Conservation (phyloP, 2,888 invertebrate species). For the Drosophila meridiana region DNA sequence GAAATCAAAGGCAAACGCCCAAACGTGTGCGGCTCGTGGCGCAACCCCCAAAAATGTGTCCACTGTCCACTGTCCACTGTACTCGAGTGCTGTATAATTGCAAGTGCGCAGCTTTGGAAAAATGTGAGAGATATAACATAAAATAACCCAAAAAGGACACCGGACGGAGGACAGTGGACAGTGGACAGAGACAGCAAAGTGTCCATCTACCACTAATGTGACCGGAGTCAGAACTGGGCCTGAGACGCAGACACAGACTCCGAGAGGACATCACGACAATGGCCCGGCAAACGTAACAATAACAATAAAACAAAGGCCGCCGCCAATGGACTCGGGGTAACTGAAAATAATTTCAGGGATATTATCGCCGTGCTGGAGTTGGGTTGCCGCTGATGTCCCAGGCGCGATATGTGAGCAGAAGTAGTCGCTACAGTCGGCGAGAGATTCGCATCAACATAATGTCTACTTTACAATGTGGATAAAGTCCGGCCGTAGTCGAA, state of each 20-base stretch:
- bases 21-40: constrained; percentile 24
- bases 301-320: constrained; percentile 76
- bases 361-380: constrained; percentile 64
- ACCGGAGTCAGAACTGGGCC: constrained; percentile 42
- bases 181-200: constrained; percentile 36
- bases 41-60: constrained; percentile 33
- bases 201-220: constrained; percentile 78
- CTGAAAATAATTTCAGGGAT: constrained; percentile 77
- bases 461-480: constrained; percentile 84
- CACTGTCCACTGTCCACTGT: constrained; percentile 3
- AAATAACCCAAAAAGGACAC: constrained; percentile 63
- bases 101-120: constrained; percentile 66
- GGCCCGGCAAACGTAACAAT: constrained; percentile 62
- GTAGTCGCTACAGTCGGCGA: constrained; percentile 22
- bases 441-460: constrained; percentile 82
- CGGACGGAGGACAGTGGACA: constrained; percentile 37
- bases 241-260: constrained; percentile 6
- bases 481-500: constrained; percentile 64
- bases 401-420: constrained; percentile 71
- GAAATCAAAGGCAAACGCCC: constrained; percentile 60
- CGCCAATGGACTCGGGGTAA: constrained; percentile 53
- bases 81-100: constrained; percentile 66
- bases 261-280: constrained; percentile 53
- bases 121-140: constrained; percentile 70
- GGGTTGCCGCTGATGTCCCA: constrained; percentile 74